A percentile compares a stretch with the other conserved stretches of the same genome.
Evolutionary conservation across 1,140 invertebrate species (phyloP).

Genomic region (Chlorops oryzae): DNA sequence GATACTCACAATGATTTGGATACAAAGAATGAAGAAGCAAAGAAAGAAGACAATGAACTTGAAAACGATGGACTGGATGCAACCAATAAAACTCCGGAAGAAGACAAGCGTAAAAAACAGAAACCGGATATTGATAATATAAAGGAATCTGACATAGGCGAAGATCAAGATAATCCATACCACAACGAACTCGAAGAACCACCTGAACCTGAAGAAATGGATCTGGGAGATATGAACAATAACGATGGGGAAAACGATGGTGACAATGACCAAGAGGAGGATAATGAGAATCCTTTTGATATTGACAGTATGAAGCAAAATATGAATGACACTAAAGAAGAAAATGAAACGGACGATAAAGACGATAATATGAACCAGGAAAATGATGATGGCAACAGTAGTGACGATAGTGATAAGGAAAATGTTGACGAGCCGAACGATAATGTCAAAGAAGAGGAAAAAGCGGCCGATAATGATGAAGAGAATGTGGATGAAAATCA

Average conservation of each 20-base stretch:
- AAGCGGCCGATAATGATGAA: conserved; percentile 47
- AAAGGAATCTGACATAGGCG: conserved; percentile 69
- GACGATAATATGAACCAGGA: conserved; percentile 51
- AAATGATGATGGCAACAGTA: conserved; percentile 47
- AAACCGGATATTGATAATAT: conserved; percentile 50
- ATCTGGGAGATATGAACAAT: conserved; percentile 80
- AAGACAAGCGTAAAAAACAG: conserved; percentile 41
- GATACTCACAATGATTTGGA: conserved; percentile 59
- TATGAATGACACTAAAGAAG: conserved; percentile 46
- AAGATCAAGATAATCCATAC: conserved; percentile 80
- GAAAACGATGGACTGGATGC: conserved; percentile 48
- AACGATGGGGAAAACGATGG: conserved; percentile 68
- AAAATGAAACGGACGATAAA: conserved; percentile 45
- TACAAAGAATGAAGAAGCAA: conserved; percentile 53
- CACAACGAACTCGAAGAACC: conserved; percentile 70
- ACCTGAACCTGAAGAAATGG: conserved; percentile 75
- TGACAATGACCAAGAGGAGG: conserved; percentile 52
- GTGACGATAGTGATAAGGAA: conserved; percentile 38
- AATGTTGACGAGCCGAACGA: conserved; percentile 42
- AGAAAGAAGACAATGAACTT: conserved; percentile 51
- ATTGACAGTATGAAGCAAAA: conserved; percentile 69
- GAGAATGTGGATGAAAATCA: conserved; percentile 49
- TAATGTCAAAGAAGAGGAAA: conserved; percentile 40
- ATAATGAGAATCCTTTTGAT: conserved; percentile 75
- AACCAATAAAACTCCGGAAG: conserved; percentile 35